phyloP scores from a whole-genome alignment of 1,140 invertebrate genomes.

The Aleiodes sp. region DNA sequence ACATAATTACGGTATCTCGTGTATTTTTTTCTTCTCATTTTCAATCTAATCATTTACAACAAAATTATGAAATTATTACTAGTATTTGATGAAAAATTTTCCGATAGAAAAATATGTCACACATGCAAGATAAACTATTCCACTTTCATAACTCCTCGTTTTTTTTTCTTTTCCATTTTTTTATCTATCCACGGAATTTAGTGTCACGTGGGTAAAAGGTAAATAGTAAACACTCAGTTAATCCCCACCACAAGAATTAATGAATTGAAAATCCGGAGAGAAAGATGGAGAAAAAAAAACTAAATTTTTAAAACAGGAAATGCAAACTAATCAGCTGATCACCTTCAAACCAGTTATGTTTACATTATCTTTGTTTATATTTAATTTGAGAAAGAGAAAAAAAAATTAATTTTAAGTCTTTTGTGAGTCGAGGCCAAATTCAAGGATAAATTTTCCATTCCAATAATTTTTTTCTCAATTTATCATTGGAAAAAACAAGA shows the following conservation, averaged over 20 bases:
- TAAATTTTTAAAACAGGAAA: too few species aligned
- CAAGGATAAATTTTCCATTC: too few species aligned
- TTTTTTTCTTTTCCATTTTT: background rate
- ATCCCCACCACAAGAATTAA: background rate
- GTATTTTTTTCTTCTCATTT: too few species aligned
- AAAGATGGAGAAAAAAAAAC: too few species aligned
- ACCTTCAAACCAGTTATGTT: background rate
- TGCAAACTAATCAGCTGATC: background rate
- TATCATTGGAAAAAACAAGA: too few species aligned
- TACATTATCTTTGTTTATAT: background rate
- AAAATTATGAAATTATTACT: slow-evolving; percentile 1
- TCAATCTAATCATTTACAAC: background rate
- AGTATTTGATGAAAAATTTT: slow-evolving; percentile 9
- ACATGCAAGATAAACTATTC: background rate
- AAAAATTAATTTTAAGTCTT: too few species aligned
- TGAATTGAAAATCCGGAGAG: background rate
- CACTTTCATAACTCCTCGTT: background rate
- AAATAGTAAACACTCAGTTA: slow-evolving; percentile 8
- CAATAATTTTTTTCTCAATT: too few species aligned
- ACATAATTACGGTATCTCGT: slow-evolving; percentile 2
- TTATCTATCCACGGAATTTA: background rate
- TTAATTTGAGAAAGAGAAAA: too few species aligned
- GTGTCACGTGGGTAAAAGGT: background rate
- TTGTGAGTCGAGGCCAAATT: too few species aligned
- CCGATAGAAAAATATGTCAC: background rate